phyloP scores from a whole-genome alignment of 2,113 vertebrate species.

The Sciurus niger region DNA sequence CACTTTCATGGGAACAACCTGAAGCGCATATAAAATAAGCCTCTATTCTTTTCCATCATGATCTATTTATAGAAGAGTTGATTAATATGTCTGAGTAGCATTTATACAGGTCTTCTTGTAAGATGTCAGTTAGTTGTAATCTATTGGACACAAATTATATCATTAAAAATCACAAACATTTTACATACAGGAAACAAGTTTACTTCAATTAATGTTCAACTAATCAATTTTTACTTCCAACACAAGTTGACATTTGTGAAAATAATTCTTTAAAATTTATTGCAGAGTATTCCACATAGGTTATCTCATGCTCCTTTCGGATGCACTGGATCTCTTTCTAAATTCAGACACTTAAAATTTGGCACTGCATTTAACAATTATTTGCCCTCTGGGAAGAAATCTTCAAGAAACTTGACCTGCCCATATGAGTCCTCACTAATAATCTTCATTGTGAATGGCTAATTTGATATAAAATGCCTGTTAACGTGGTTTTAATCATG shows the following conservation, averaged over 20 bases:
- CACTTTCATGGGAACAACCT: background rate
- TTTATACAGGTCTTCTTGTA: background rate
- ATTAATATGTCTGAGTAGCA: background rate
- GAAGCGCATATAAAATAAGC: background rate
- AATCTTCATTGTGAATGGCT: background rate
- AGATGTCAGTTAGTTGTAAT: background rate
- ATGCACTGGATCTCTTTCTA: background rate
- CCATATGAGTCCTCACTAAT: background rate
- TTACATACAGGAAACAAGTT: background rate
- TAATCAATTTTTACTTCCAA: slow-evolving; percentile 2
- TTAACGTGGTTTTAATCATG: slow-evolving; percentile 8
- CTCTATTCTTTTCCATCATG: background rate
- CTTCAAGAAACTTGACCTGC: background rate
- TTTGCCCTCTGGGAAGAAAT: background rate
- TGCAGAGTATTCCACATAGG: background rate
- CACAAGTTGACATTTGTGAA: background rate
- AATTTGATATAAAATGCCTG: slow-evolving; percentile 22
- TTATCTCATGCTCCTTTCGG: background rate
- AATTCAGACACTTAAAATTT: background rate
- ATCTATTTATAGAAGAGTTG: background rate
- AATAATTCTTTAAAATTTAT: background rate
- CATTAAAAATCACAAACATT: background rate
- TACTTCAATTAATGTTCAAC: background rate
- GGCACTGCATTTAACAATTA: background rate
- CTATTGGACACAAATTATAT: background rate